Conservation (phyloP, 2,888 invertebrate genomes). For the Hoplodrina ambigua region DNA sequence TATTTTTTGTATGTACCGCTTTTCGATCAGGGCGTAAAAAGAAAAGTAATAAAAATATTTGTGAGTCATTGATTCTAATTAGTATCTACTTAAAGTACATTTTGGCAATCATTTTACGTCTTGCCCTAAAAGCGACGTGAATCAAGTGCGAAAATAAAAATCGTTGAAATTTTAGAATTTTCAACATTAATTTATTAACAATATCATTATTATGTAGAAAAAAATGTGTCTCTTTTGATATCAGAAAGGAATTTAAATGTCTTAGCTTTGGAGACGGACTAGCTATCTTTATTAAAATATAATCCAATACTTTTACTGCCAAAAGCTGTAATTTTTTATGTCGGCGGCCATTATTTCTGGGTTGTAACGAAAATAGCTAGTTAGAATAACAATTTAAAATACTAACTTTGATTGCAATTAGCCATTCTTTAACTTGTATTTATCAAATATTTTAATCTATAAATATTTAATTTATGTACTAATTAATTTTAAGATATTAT, state of each 20-base stretch:
- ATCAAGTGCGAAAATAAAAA: conserved; percentile 20
- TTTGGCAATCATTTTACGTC: conserved; percentile 24
- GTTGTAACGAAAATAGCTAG: conserved; percentile 7
- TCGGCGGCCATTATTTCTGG: neutral
- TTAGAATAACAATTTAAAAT: neutral
- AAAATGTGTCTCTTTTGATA: conserved; percentile 37
- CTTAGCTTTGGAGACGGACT: conserved; percentile 11
- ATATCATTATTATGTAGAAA: conserved; percentile 33
- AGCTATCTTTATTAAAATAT: conserved; percentile 11
- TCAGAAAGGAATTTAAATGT: conserved; percentile 36
- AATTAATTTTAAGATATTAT: conserved; percentile 48
- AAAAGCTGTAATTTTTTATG: conserved; percentile 7
- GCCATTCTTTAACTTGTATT: conserved; percentile 6
- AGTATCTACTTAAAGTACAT: too few relatives aligned
- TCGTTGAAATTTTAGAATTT: conserved; percentile 47
- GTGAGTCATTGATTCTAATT: neutral
- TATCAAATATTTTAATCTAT: conserved; percentile 5
- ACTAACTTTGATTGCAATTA: neutral
- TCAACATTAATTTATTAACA: conserved; percentile 31
- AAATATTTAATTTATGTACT: conserved; percentile 32
- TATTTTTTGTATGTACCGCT: conserved; percentile 43
- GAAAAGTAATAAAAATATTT: neutral
- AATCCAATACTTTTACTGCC: conserved; percentile 26
- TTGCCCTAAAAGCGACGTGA: neutral
- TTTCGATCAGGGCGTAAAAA: conserved; percentile 30